These are phyloP conservation scores for Pterocles orientalis DNA, from an alignment of 2,113 vertebrate genomes.

Conservation along the genomic window DNA sequence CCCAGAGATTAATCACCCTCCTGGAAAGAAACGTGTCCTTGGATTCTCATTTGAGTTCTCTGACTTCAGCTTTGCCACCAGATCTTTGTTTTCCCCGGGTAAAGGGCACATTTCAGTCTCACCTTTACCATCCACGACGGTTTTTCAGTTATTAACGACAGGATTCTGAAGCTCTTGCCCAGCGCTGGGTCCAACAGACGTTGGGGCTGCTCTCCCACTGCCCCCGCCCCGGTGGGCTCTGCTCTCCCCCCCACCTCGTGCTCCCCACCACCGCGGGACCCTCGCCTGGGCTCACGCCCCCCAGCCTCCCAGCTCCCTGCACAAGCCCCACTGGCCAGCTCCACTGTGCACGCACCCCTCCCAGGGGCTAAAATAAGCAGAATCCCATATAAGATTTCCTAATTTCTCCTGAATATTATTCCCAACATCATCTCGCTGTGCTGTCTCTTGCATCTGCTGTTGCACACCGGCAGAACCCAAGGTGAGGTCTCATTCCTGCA, in stretches of 20 bases:
- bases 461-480: background rate
- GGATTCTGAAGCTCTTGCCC: background rate
- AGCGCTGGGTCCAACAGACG: background rate
- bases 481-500: background rate
- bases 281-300: background rate
- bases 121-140: background rate
- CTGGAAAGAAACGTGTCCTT: background rate
- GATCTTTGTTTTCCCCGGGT: background rate
- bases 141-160: background rate
- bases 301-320: background rate
- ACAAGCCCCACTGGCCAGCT: background rate
- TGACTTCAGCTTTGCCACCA: background rate
- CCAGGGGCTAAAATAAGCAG: background rate
- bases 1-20: background rate
- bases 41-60: background rate
- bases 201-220: background rate
- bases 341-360: background rate
- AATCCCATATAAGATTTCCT: background rate
- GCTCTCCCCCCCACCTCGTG: too few relatives aligned
- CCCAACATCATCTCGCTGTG: background rate
- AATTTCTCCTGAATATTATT: background rate
- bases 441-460: background rate
- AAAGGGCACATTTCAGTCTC: background rate
- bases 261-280: background rate
- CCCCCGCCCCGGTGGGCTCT: too few relatives aligned